Conservation (phyloP, 2,797 vertebrate species). For the Aplochiton taeniatus region DNA sequence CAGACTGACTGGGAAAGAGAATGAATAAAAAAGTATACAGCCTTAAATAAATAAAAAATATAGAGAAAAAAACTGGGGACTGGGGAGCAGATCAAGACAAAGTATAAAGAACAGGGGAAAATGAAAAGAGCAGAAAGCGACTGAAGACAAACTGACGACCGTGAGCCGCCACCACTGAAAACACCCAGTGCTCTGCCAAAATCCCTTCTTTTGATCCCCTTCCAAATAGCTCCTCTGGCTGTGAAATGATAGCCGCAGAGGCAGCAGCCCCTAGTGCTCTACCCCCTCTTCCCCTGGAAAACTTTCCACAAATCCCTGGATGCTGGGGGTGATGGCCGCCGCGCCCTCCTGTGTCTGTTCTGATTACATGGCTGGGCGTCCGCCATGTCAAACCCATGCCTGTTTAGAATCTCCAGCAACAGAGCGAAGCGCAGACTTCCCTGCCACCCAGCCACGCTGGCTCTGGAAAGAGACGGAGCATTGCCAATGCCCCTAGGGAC, state of each 20-base stretch:
- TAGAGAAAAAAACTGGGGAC: conserved; percentile 29
- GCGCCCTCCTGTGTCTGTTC: conserved; percentile 40
- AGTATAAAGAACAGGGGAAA: conserved; percentile 27
- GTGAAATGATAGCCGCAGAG: conserved; percentile 44
- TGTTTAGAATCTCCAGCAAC: conserved; percentile 41
- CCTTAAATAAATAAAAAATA: conserved; percentile 46
- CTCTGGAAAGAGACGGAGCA: conserved; percentile 50
- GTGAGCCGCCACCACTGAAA: conserved; percentile 33
- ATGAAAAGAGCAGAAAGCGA: conserved; percentile 21
- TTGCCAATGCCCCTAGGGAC: conserved; percentile 40
- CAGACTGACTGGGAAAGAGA: conserved; percentile 17
- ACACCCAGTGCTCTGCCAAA: conserved; percentile 43
- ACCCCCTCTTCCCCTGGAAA: too few species aligned
- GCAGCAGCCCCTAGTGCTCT: conserved; percentile 12
- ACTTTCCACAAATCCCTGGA: conserved; percentile 11
- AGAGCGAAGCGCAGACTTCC: conserved; percentile 28
- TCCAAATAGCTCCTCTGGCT: conserved; percentile 52
- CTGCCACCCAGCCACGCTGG: conserved; percentile 49
- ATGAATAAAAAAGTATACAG: neutral
- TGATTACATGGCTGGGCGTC: conserved; percentile 52
- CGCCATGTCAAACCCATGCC: conserved; percentile 53
- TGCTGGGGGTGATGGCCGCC: conserved; percentile 34
- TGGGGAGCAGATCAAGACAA: conserved; percentile 46
- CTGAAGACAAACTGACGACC: conserved; percentile 16
- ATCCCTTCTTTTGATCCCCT: conserved; percentile 55